Evolutionary conservation across 2,113 vertebrate species (phyloP).

Genomic region (Dascyllus trimaculatus): DNA sequence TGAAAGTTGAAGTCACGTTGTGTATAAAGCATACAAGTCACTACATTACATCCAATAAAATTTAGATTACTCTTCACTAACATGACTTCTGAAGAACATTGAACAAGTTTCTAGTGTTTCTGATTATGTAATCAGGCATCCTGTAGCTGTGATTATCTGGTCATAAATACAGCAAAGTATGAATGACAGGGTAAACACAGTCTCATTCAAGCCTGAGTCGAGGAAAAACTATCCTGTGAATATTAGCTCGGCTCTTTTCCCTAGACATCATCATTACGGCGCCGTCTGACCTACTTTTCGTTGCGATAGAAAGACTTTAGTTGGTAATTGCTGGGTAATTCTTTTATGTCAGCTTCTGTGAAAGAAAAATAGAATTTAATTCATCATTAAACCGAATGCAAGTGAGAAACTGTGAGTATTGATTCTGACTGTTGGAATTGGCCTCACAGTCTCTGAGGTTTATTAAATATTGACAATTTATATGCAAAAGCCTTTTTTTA

Average conservation of each 20-base stretch:
- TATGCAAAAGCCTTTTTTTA: background rate
- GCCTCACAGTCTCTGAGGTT: constrained; percentile 16
- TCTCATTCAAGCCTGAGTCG: constrained; percentile 16
- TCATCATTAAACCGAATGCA: constrained; percentile 29
- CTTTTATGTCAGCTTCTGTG: constrained; percentile 13
- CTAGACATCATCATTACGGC: constrained; percentile 19
- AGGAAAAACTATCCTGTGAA: constrained; percentile 6
- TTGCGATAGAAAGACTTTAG: constrained; percentile 22
- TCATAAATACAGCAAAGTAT: background rate
- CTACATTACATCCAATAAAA: too few species aligned
- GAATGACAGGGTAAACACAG: background rate
- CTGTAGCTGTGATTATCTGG: background rate
- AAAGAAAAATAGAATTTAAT: constrained; percentile 25
- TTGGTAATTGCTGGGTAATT: constrained; percentile 40
- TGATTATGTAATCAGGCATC: background rate
- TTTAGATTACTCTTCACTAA: too few species aligned
- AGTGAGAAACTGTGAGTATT: constrained; percentile 33
- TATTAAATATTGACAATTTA: constrained; percentile 22
- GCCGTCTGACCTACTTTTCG: constrained; percentile 49
- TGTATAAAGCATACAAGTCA: too few species aligned
- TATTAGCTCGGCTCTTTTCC: constrained; percentile 23
- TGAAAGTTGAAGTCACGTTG: background rate
- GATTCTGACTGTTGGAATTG: constrained; percentile 11
- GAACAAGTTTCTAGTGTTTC: background rate
- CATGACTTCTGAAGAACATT: background rate